These are phyloP conservation scores for Dromius quadrimaculatus DNA, from an alignment of 2,888 invertebrate species.

Conservation along the genomic window DNA sequence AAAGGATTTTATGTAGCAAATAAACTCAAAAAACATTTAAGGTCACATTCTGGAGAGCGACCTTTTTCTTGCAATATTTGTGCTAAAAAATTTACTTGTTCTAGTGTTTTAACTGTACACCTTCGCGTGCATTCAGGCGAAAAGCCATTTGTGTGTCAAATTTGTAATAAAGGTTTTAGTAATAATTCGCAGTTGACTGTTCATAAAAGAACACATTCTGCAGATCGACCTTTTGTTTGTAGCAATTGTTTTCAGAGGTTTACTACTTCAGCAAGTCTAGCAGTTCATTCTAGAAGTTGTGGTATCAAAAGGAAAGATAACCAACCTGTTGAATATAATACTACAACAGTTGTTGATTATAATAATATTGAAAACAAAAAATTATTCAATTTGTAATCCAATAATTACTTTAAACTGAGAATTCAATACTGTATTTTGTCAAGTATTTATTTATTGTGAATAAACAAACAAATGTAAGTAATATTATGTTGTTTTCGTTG, in stretches of 20 bases:
- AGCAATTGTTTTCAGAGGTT: conserved; percentile 55
- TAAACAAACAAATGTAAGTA: no score
- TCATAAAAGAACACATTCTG: conserved; percentile 56
- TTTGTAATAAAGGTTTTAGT: conserved; percentile 57
- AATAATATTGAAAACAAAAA: conserved; percentile 38
- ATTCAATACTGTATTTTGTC: no score
- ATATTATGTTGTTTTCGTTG: no score
- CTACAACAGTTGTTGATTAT: conserved; percentile 35
- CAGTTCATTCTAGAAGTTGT: conserved; percentile 53
- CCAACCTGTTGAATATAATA: conserved; percentile 48
- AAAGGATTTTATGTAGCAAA: conserved; percentile 59
- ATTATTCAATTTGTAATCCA: conserved; percentile 42
- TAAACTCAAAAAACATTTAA: conserved; percentile 61
- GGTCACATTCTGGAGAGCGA: conserved; percentile 62
- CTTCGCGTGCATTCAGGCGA: conserved; percentile 57
- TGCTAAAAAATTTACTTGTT: conserved; percentile 57
- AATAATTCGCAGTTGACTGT: conserved; percentile 57
- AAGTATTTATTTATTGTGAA: no score
- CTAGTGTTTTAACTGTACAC: conserved; percentile 57
- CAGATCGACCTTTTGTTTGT: conserved; percentile 54
- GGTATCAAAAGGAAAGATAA: conserved; percentile 40
- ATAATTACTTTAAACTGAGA: no score
- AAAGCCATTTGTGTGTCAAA: conserved; percentile 56
- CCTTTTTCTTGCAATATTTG: conserved; percentile 61
- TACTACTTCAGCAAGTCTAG: conserved; percentile 54